These are phyloP conservation scores for Apogon talboti DNA, from an alignment of 2,797 vertebrate genomes.

Conservation along the genomic window DNA sequence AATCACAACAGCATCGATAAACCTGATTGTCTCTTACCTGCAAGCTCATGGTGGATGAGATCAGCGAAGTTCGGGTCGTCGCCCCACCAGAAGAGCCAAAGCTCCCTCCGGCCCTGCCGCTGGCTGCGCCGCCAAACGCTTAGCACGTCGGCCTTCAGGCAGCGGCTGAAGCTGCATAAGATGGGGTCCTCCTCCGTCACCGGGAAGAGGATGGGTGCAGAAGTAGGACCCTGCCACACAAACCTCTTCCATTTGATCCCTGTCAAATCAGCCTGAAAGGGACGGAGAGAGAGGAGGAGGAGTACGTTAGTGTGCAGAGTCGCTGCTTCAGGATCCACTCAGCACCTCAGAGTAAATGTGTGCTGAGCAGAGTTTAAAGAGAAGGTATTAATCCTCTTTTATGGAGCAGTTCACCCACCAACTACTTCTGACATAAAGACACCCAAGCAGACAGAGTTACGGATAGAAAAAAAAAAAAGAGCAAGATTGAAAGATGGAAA, in stretches of 20 bases:
- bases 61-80: conserved; percentile 96
- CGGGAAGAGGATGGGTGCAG: conserved; percentile 96
- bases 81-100: conserved; percentile 99
- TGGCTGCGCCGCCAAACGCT: conserved; percentile 96
- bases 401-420: conserved; percentile 45
- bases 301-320: conserved; percentile 45
- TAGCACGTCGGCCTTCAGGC: conserved; percentile 95
- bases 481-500: conserved; percentile 1
- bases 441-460: conserved; percentile 13
- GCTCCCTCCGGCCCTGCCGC: conserved; percentile 93
- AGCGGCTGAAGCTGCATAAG: conserved; percentile 98
- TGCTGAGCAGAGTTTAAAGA: conserved; percentile 69
- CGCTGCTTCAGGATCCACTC: conserved; percentile 58
- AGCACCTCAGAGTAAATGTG: conserved; percentile 60
- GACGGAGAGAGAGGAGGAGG: neutral
- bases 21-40: conserved; percentile 82
- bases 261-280: conserved; percentile 93
- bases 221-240: conserved; percentile 96
- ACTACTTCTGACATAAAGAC: conserved; percentile 29
- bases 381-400: conserved; percentile 66
- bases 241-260: conserved; percentile 99
- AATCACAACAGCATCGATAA: neutral
- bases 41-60: conserved; percentile 95
- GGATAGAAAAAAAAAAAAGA: neutral
- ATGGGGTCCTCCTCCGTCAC: conserved; percentile 99